These are phyloP conservation scores for Patella depressa DNA, from an alignment of 2,888 invertebrate genomes.

Conservation along the genomic window DNA sequence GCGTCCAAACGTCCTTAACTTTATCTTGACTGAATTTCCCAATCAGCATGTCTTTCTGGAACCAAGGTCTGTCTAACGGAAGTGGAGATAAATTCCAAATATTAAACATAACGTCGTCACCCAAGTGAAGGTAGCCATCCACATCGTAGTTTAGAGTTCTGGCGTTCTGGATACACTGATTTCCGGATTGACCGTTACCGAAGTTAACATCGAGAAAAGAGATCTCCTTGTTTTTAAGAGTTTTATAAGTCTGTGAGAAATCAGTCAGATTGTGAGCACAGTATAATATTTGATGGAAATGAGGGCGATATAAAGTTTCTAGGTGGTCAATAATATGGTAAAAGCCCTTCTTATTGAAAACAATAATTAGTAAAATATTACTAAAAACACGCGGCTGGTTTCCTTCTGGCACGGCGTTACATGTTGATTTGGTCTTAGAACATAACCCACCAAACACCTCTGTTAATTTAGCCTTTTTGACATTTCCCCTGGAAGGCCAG, in stretches of 20 bases:
- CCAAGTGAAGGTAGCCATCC: not conserved
- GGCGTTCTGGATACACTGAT: not conserved
- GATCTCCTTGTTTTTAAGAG: not conserved
- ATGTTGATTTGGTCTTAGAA: not conserved
- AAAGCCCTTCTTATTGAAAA: not conserved
- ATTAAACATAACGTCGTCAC: not conserved
- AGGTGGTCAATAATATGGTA: not conserved
- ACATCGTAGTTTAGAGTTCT: not conserved
- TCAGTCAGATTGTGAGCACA: not conserved
- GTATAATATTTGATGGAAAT: slow-evolving; percentile 2
- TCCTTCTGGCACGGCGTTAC: not conserved
- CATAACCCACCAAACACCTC: not conserved
- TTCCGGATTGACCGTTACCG: not conserved
- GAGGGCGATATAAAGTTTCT: slow-evolving; percentile 1
- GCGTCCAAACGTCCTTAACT: not conserved
- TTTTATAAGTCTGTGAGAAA: not conserved
- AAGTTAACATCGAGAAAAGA: not conserved
- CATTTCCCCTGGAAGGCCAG: slow-evolving; percentile 2
- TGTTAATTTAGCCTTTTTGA: not conserved
- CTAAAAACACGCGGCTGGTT: not conserved
- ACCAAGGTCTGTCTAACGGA: not conserved
- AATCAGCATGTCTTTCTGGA: not conserved
- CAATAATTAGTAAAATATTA: not conserved
- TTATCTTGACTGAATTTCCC: not conserved
- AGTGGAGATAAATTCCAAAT: not conserved